Conservation (phyloP, 2,888 invertebrate genomes). For the Lacanobia oleracea region DNA sequence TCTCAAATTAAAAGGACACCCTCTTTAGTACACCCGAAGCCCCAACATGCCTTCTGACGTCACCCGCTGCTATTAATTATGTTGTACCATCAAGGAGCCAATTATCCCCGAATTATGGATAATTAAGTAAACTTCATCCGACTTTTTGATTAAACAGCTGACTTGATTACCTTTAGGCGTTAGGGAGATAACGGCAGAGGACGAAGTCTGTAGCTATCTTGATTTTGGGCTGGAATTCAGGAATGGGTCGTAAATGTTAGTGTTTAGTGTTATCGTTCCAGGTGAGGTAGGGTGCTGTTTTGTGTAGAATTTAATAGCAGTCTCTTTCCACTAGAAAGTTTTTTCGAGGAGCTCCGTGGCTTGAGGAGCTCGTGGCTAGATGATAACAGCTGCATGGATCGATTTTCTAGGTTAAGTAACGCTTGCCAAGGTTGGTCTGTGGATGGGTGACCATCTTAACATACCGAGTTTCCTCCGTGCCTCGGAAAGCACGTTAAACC, state of each 20-base stretch:
- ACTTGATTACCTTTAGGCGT: constrained; percentile 57
- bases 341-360: too few relatives aligned
- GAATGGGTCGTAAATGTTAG: background rate
- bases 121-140: constrained; percentile 60
- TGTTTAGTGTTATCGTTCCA: constrained; percentile 1
- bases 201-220: constrained; percentile 24
- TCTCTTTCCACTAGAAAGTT: too few relatives aligned
- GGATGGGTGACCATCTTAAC: too few relatives aligned
- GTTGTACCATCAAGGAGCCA: constrained; percentile 58
- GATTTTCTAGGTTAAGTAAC: too few relatives aligned
- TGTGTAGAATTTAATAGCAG: background rate
- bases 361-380: too few relatives aligned
- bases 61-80: constrained; percentile 55
- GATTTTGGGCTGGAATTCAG: constrained; percentile 12
- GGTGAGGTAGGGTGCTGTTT: background rate
- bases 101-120: constrained; percentile 62
- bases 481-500: too few relatives aligned
- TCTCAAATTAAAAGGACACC: constrained; percentile 31
- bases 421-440: too few relatives aligned
- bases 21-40: constrained; percentile 33
- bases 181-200: constrained; percentile 45
- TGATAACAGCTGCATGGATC: too few relatives aligned
- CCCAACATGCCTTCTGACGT: constrained; percentile 18
- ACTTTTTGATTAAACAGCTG: constrained; percentile 65
- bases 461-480: too few relatives aligned